A percentile compares a stretch with the other conserved stretches of the same genome.
phyloP scores from a whole-genome alignment of 2,888 invertebrate genomes.

The Seira musarum region DNA sequence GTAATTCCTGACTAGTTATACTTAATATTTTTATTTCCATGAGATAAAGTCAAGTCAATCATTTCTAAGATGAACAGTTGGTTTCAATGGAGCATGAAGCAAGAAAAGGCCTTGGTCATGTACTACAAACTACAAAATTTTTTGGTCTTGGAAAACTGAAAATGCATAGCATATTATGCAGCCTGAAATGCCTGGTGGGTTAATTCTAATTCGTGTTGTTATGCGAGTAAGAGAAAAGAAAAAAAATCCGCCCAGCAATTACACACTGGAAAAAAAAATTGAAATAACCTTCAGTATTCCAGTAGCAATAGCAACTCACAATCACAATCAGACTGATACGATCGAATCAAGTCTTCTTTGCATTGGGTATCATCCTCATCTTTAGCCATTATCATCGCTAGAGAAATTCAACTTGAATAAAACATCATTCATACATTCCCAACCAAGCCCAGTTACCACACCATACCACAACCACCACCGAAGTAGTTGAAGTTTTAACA shows the following conservation, averaged over 20 bases:
- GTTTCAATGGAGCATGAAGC: slow-evolving; percentile 50
- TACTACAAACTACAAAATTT: not conserved
- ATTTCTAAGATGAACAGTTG: slow-evolving; percentile 5
- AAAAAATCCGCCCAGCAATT: slow-evolving; percentile 57
- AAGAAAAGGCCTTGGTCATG: slow-evolving; percentile 53
- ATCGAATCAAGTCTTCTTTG: too few species aligned
- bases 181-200: slow-evolving; percentile 15
- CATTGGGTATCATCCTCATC: too few species aligned
- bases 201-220: slow-evolving; percentile 6
- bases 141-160: too few species aligned
- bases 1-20: not conserved
- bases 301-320: slow-evolving; percentile 23
- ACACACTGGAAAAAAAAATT: slow-evolving; percentile 58
- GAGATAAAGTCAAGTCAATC: slow-evolving; percentile 11
- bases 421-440: too few species aligned
- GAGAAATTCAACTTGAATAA: too few species aligned
- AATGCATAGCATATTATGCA: not conserved
- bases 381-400: too few species aligned
- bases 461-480: too few species aligned
- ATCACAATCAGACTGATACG: too few species aligned
- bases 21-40: slow-evolving; percentile 11
- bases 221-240: slow-evolving; percentile 1
- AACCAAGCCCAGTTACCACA: too few species aligned
- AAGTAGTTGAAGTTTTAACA: too few species aligned
- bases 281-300: slow-evolving; percentile 53